phyloP scores from a whole-genome alignment of 2,888 invertebrate genomes.

The Bhutanitis thaidina region DNA sequence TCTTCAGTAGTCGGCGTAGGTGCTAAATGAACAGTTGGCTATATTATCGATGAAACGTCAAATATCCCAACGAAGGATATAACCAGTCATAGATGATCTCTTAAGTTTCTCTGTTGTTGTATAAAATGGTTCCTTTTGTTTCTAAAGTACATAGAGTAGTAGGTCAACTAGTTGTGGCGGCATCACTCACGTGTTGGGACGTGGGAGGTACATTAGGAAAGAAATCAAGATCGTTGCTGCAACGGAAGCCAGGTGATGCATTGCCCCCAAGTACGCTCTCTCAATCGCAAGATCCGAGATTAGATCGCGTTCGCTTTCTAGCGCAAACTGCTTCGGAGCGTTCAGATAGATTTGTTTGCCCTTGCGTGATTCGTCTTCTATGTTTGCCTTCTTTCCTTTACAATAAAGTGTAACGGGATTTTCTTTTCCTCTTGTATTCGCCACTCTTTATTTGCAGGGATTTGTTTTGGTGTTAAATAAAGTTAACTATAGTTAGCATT shows the following conservation, averaged over 20 bases:
- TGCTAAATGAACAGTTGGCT: slow-evolving; percentile 58
- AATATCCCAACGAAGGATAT: slow-evolving; percentile 43
- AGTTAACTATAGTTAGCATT: slow-evolving; percentile 7
- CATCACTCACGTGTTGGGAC: slow-evolving; percentile 54
- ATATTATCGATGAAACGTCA: slow-evolving; percentile 51
- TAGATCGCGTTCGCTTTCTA: slow-evolving; percentile 63
- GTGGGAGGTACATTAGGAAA: slow-evolving; percentile 71
- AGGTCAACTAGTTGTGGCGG: slow-evolving; percentile 47
- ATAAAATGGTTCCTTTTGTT: slow-evolving; percentile 21
- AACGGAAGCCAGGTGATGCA: slow-evolving; percentile 77
- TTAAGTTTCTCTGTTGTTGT: slow-evolving; percentile 27
- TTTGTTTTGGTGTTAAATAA: slow-evolving; percentile 18
- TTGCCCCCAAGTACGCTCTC: slow-evolving; percentile 55
- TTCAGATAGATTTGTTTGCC: slow-evolving; percentile 50
- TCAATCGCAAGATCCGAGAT: slow-evolving; percentile 66
- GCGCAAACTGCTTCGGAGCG: slow-evolving; percentile 53
- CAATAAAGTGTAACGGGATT: slow-evolving; percentile 24
- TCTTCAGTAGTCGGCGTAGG: slow-evolving; percentile 60
- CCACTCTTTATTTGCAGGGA: slow-evolving; percentile 12
- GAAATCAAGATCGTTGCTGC: slow-evolving; percentile 72
- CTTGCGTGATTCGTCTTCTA: slow-evolving; percentile 29
- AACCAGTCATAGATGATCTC: slow-evolving; percentile 38
- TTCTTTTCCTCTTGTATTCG: slow-evolving; percentile 20
- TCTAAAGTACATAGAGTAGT: slow-evolving; percentile 28
- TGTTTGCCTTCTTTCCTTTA: slow-evolving; percentile 22